phyloP scores from a whole-genome alignment of 2,113 vertebrate genomes.

The Opisthocomus hoazin region DNA sequence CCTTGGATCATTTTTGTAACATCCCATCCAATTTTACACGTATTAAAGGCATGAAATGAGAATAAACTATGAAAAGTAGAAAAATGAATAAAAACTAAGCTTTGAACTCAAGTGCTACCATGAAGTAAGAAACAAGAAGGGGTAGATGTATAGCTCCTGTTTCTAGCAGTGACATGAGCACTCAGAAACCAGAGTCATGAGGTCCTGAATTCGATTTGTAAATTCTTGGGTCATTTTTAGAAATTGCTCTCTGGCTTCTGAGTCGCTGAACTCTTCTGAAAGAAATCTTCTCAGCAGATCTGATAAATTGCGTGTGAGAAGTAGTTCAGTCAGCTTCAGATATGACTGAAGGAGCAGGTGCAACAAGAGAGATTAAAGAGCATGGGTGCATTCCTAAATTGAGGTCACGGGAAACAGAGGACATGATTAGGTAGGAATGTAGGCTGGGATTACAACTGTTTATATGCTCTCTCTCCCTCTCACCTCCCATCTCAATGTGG shows the following conservation, averaged over 20 bases:
- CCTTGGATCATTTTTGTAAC: too few relatives aligned
- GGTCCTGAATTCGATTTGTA: background rate
- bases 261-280: background rate
- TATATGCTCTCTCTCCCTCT: background rate
- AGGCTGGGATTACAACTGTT: background rate
- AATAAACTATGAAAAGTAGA: background rate
- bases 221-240: background rate
- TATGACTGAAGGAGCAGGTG: background rate
- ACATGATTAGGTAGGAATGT: background rate
- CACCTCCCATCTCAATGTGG: background rate
- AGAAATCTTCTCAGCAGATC: background rate
- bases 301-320: background rate
- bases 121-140: background rate
- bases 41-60: background rate
- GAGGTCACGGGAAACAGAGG: background rate
- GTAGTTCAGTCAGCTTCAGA: background rate
- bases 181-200: background rate
- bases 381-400: background rate
- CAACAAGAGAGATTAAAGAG: background rate
- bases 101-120: background rate
- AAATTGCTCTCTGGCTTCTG: background rate
- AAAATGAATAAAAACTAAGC: background rate
- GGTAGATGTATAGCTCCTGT: background rate
- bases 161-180: background rate
- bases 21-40: fast-evolving